These are phyloP conservation scores for Hirtodrosophila confusa DNA, from an alignment of 2,888 invertebrate species.

Conservation along the genomic window DNA sequence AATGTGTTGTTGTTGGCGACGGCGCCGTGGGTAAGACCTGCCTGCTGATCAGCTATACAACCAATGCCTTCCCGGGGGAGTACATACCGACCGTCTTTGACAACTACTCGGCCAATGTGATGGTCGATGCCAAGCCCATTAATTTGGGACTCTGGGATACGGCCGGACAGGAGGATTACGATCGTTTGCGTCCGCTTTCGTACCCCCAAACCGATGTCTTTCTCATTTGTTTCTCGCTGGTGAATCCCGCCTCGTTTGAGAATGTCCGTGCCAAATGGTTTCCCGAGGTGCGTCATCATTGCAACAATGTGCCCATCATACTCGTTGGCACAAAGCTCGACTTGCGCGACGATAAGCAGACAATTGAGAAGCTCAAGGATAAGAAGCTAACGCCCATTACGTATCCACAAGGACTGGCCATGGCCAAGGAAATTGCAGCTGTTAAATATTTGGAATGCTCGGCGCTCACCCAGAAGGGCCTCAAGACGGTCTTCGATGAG, in stretches of 20 bases:
- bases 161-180: slow-evolving; percentile 83
- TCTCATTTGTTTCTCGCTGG: slow-evolving; percentile 83
- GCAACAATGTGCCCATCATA: slow-evolving; percentile 83
- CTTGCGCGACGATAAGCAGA: slow-evolving; percentile 82
- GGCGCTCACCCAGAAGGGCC: slow-evolving; percentile 82
- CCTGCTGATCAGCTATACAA: slow-evolving; percentile 83
- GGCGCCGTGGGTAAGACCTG: slow-evolving; percentile 83
- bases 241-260: slow-evolving; percentile 83
- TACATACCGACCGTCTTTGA: slow-evolving; percentile 83
- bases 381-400: slow-evolving; percentile 83
- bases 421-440: slow-evolving; percentile 83
- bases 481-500: slow-evolving; percentile 83
- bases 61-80: slow-evolving; percentile 83
- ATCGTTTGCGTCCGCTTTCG: slow-evolving; percentile 81
- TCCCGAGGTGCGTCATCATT: slow-evolving; percentile 83
- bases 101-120: slow-evolving; percentile 83
- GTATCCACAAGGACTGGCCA: slow-evolving; percentile 83
- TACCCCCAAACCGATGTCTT: slow-evolving; percentile 83
- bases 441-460: slow-evolving; percentile 83
- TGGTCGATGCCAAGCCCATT: slow-evolving; percentile 83
- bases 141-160: slow-evolving; percentile 83
- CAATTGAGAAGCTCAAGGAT: slow-evolving; percentile 83
- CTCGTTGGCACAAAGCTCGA: slow-evolving; percentile 82
- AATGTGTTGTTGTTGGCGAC: slow-evolving; percentile 83
- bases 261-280: slow-evolving; percentile 83